Conservation (phyloP, 2,113 vertebrate species). For the Tonatia bakeri region DNA sequence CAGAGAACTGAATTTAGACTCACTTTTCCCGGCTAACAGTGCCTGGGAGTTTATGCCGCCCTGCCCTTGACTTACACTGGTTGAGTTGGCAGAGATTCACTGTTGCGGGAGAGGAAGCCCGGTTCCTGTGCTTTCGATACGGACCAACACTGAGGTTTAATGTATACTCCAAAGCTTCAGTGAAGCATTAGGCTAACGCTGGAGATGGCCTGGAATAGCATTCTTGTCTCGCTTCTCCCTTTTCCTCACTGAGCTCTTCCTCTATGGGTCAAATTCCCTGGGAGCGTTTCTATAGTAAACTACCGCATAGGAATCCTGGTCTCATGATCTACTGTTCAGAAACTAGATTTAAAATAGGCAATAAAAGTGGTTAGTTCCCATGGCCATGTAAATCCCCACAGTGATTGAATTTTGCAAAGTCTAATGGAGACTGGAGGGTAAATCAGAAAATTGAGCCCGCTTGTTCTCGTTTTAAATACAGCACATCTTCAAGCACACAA, state of each 20-base stretch:
- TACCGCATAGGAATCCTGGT: background rate
- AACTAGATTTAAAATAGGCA: background rate
- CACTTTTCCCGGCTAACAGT: background rate
- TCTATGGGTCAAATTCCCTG: background rate
- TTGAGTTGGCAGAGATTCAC: background rate
- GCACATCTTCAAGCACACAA: background rate
- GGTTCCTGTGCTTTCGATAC: background rate
- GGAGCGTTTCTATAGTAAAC: background rate
- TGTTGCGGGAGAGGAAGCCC: background rate
- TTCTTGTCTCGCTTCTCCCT: background rate
- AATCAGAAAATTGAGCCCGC: background rate
- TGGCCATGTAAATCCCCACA: background rate
- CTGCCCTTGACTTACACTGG: background rate
- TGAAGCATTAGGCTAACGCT: background rate
- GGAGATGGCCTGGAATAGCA: background rate
- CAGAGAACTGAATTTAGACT: background rate
- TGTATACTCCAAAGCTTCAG: background rate
- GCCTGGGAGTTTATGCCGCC: background rate
- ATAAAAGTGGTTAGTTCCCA: background rate
- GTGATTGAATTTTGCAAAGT: background rate
- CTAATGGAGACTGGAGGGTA: background rate
- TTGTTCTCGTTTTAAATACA: background rate
- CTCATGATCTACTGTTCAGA: background rate
- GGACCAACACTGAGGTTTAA: background rate
- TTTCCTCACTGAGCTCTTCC: background rate